phyloP scores from a whole-genome alignment of 2,888 invertebrate genomes.

The Dryococelus australis region DNA sequence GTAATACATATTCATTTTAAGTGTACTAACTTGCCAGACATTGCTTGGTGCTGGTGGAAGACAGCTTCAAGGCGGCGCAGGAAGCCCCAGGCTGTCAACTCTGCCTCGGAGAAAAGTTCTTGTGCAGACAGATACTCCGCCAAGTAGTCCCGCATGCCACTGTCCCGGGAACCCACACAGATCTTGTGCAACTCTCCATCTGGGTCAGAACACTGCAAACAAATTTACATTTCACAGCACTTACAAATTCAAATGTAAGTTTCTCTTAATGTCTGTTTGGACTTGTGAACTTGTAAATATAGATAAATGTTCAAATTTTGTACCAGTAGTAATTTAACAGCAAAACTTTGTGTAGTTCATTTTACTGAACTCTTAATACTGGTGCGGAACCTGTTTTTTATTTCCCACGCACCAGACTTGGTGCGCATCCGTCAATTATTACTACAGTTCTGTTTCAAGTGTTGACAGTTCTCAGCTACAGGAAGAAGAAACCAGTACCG shows the following conservation, averaged over 20 bases:
- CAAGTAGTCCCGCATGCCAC: constrained; percentile 70
- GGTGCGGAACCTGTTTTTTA: too few species aligned
- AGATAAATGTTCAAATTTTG: too few species aligned
- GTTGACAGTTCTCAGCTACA: too few species aligned
- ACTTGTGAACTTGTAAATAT: too few species aligned
- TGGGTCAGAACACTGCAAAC: constrained; percentile 62
- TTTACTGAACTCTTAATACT: too few species aligned
- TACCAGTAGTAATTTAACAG: too few species aligned
- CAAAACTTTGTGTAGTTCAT: too few species aligned
- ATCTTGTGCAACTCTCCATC: constrained; percentile 64
- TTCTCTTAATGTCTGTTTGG: too few species aligned
- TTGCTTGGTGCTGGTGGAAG: neutral
- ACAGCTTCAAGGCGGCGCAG: constrained; percentile 54
- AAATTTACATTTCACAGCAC: neutral
- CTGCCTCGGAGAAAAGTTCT: constrained; percentile 54
- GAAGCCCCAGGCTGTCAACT: constrained; percentile 59
- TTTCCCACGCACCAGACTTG: too few species aligned
- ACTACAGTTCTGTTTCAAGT: too few species aligned
- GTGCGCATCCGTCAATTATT: too few species aligned
- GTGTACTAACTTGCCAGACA: constrained; percentile 7
- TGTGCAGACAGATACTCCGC: constrained; percentile 69
- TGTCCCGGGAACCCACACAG: constrained; percentile 67
- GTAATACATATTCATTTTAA: neutral
- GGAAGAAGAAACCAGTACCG: too few species aligned
- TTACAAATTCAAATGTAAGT: neutral